Evolutionary conservation across 2,888 invertebrate genomes (phyloP), one percentile per base, ranked within the genome.

Genomic region (Chymomyza procnemis): DNA sequence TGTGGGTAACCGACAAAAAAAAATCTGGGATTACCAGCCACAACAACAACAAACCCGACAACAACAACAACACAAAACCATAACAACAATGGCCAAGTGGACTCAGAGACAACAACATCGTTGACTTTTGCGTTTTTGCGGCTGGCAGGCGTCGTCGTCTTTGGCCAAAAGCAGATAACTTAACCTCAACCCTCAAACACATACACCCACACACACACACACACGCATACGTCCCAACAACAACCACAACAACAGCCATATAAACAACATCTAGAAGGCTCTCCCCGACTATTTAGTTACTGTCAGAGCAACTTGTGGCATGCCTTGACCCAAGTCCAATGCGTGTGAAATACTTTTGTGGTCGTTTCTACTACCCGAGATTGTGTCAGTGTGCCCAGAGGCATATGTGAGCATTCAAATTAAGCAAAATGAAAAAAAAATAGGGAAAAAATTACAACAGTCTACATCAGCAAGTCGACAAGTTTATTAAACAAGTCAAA

Each of bases 271-370:
- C 18, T 50, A 41, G 34, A 9, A 41, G 12, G 34, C 34, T 41
- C 34, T 41, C 12, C 12, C 34, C 34, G 34, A 9, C 34, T 41
- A 41, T 41, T 41, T 41, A 41, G 34, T 41, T 41, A 41, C 34
- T 41, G 34, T 12, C 34, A 12, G 12, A 41, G 34, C 34, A 41
- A 41, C 34, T 41, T 68, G 41, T 57, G 64, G 22, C 62, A 60
- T 19, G 21, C 48, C 64, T 71, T 70, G 70, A 78, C 67, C 74
- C 62, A 47, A 64, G 57, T 16, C 64, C 54, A 21, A 9, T 74
- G 68, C 69, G 81, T 79, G 79, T 69, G 71, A 79, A 76, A 76
- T 79, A 76, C 76, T 66, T 74, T 66, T 73, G 79, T 63, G 76
- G 83, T 74, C 62, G 26, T 26, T 26, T 8, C 4, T 0, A 26